Base-by-base conservation (phyloP, 1,140 invertebrate species). In the Episyrphus balteatus region DNA sequence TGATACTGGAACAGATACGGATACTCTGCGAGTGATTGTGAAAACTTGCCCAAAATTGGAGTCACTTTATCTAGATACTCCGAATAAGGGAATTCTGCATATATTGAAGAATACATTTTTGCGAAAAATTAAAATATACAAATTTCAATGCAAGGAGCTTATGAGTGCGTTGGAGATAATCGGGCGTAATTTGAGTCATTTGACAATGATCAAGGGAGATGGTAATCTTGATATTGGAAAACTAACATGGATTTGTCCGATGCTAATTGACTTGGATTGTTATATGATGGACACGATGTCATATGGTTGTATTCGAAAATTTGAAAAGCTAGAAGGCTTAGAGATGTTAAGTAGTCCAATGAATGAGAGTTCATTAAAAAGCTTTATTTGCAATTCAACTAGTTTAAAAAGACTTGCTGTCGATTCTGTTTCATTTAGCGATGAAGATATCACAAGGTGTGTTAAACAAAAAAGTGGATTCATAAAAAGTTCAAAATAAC, bases 271-370 rank as follows among this genome's bases (percentile, higher is more conserved):
- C 51, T 54, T 81, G 19, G 79, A 81, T 53, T 79, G 75, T 51
- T 81, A 74, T 54, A 75, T 79, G 59, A 72, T 79, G 52, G 75
- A 75, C 45, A 72, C 75, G 15, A 65, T 75, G 1, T 75, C 74
- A 0, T 74, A 78, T 46, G 70, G 56, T 68, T 70, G 46, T 36
- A 73, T 78, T 47, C 68, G 71, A 18, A 75, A 71, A 13, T 81
- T 80, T 58, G 71, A 74, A 52, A 72, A 72, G 52, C 67, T 82
- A 42, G 73, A 79, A 50, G 74, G 77, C 33, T 62, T 81, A 21
- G 79, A 81, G 61, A 75, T 82, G 30, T 70, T 79, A 19, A 75
- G 79, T 52, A 77, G 77, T 44, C 73, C 76, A 42, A 62, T 81
- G 10, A 70, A 71, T 21, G 68, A 68, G 40, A 70, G 69, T 2